Evolutionary conservation across 2,888 invertebrate genomes (phyloP), one percentile per base, ranked within the genome.

Genomic region (Drosophila siamana): DNA sequence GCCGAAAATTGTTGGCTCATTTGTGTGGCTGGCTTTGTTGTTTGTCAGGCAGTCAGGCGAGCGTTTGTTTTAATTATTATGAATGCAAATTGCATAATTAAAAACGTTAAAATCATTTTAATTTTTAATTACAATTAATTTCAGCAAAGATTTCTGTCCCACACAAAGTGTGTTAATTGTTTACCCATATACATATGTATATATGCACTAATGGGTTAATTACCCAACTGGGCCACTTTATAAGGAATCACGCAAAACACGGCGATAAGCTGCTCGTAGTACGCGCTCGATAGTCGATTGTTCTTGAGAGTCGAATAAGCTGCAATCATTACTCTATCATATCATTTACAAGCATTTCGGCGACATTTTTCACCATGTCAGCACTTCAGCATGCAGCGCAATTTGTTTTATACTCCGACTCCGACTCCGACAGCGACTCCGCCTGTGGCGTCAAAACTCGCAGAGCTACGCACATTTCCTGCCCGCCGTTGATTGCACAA

Each of bases 71-170:
- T 86, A 86, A 85, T 88, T 85, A 88, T 86, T 80, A 78, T 83
- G 69, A 80, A 74, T 64, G 78, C 75, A 71, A 84, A 85, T 88
- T 72, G 84, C 78, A 78, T 80, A 86, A 88, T 88, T 85, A 83
- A 86, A 80, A 78, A 75, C 86, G 74, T 88, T 63, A 69, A 86
- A 88, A 71, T 80, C 84, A 75, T 85, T 88, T 88, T 73, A 72
- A 88, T 88, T 80, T 86, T 88, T 83, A 84, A 85, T 88, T 76
- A 86, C 78, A 80, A 84, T 88, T 80, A 80, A 86, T 88, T 72
- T 68, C 55, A 65, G 22, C 16, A 38, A 19, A 59, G 47, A 51
- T 48, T 44, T 43, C 40, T 50, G 52, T 54, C 24, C 24, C 33
- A 22, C 19, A 22, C 36, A 19, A 61, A 57, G 13, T 62, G 66